These are phyloP conservation scores for Cossypha caffra DNA, from an alignment of 2,797 vertebrate species.

Conservation along the genomic window DNA sequence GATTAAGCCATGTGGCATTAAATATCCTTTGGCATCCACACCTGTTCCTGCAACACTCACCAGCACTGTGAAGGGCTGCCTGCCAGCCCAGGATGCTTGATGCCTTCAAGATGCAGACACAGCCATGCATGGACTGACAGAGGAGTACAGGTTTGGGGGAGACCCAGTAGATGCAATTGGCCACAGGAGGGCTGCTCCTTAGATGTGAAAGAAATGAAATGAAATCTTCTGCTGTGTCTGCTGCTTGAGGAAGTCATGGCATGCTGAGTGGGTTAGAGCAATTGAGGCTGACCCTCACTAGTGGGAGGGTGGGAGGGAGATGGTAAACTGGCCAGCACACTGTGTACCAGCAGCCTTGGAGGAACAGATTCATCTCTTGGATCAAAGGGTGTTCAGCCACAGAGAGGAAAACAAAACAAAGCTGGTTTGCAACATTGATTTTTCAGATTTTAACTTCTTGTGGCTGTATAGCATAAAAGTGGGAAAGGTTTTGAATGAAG, in stretches of 20 bases:
- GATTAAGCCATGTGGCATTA: neutral
- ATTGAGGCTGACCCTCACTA: neutral
- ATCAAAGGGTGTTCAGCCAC: neutral
- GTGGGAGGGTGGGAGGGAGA: neutral
- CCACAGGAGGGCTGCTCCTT: neutral
- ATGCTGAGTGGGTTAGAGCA: neutral
- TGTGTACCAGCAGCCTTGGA: neutral
- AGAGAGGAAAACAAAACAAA: neutral
- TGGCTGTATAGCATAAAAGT: neutral
- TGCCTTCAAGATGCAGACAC: neutral
- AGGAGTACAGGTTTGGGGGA: neutral
- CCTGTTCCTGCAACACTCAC: neutral
- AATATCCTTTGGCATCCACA: neutral
- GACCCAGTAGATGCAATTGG: accelerated
- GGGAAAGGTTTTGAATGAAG: neutral
- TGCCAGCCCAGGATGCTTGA: neutral
- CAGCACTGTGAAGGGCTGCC: neutral
- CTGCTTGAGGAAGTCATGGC: neutral
- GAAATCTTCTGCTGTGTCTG: neutral
- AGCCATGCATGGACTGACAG: accelerated
- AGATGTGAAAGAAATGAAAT: neutral
- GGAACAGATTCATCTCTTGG: neutral
- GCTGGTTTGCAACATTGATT: neutral
- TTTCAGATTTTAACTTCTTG: neutral
- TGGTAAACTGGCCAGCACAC: neutral